Base-by-base conservation (phyloP, 2,797 vertebrate species). In the Neostethus bicornis region DNA sequence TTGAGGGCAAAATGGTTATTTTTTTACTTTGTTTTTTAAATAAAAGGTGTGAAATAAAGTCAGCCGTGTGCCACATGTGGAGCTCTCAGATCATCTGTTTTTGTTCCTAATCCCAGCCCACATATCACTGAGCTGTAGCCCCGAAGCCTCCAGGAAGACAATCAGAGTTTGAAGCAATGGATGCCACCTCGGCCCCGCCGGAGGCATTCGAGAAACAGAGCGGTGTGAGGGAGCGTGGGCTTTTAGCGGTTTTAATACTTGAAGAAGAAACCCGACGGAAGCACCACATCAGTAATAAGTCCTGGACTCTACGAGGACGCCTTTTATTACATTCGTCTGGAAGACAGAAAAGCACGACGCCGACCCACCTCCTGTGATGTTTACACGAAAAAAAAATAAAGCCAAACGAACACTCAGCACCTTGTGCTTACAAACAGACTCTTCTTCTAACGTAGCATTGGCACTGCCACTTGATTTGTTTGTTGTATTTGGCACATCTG, bases 61-160 rank as follows among this genome's bases (percentile, higher is more conserved):
- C 32, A 34, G 32, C 32, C 32, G 14, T 34, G 32, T 34, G 32
- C 32, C 32, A n/a, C 32, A 34, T 41, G 38, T 21, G 19, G 19
- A 41, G 20, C 19, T 41, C 38, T 41, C 38, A 41, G 38, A 41
- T 41, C 10, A 11, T 41, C 38, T 41, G 19, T 41, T 41, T 41
- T 9, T 41, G 38, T 41, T 20, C 38, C 38, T 41, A 20, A 41
- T 41, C 38, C 38, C 38, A 41, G 38, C 38, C 10, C 19, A 21
- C 10, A 41, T 41, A 41, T 41, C 38, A 41, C 38, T 41, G 38
- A 41, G 38, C 38, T 41, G 38, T 41, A 41, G 38, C 9, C 38
- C 20, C 38, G 19, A 10, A 37, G 7, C 37, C 17, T 20, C 37
- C 9, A 12, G 4, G 37, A 39, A 39, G 37, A 39, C 37, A 37